A percentile compares a stretch with the other conserved stretches of the same genome.
Conservation (phyloP, 2,113 vertebrate genomes). For the Nothobranchius furzeri region DNA sequence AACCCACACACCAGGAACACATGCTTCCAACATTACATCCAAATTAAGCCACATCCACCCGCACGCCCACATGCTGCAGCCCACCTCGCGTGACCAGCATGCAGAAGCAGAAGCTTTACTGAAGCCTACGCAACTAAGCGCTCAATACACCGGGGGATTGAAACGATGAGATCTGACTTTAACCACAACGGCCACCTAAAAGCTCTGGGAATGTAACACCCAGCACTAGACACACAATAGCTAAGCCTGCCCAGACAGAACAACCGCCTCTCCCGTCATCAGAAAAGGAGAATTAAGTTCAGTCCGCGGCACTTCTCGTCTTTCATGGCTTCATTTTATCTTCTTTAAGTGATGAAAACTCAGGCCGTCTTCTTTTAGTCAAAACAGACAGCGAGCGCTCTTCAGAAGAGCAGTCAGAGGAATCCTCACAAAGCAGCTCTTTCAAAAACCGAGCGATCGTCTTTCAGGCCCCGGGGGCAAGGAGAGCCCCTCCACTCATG, state of each 20-base stretch:
- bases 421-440: conserved; percentile 67
- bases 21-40: conserved; percentile 42
- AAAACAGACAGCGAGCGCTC: conserved; percentile 68
- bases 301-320: conserved; percentile 41
- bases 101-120: conserved; percentile 50
- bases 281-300: conserved; percentile 57
- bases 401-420: conserved; percentile 57
- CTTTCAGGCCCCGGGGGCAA: conserved; percentile 72
- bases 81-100: conserved; percentile 57
- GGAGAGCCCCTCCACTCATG: conserved; percentile 50
- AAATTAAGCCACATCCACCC: conserved; percentile 58
- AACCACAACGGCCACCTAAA: conserved; percentile 48
- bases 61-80: conserved; percentile 48
- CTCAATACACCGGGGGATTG: conserved; percentile 49
- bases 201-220: conserved; percentile 60
- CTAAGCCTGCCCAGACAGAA: conserved; percentile 52
- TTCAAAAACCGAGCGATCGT: conserved; percentile 61
- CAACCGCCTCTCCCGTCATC: conserved; percentile 50
- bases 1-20: conserved; percentile 44
- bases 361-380: conserved; percentile 61
- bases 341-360: conserved; percentile 71
- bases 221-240: conserved; percentile 47
- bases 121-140: conserved; percentile 57
- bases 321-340: conserved; percentile 61
- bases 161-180: conserved; percentile 53